Percentiles rank a stretch among this genome's conserved stretches.
Evolutionary conservation across 2,113 vertebrate genomes (phyloP).

Genomic region (Microcebus tavaratra): DNA sequence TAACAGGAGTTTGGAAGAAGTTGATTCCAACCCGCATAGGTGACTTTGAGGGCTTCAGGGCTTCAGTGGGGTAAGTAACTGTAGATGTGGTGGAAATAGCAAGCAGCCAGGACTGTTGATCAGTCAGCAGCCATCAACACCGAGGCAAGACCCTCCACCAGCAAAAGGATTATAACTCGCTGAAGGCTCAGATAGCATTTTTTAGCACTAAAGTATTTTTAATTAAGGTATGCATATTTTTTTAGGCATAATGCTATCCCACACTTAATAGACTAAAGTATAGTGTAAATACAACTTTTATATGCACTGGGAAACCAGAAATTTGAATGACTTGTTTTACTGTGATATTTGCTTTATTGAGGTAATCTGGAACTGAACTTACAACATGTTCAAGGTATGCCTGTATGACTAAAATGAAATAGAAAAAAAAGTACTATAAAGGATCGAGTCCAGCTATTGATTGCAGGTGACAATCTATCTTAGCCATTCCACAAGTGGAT

Average conservation of each 20-base stretch:
- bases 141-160: not conserved
- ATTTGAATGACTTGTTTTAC: not conserved
- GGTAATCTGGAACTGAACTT: not conserved
- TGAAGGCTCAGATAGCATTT: not conserved
- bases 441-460: not conserved
- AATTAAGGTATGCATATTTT: not conserved
- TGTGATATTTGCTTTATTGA: not conserved
- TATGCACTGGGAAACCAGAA: not conserved
- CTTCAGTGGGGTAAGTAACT: no score
- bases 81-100: no score
- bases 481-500: not conserved
- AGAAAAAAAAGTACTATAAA: not conserved
- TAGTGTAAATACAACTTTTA: not conserved
- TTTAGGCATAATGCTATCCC: not conserved
- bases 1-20: not conserved
- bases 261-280: not conserved
- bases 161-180: not conserved
- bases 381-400: not conserved
- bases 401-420: not conserved
- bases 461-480: not conserved
- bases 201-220: not conserved
- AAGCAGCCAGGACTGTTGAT: no score
- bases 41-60: no score
- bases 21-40: no score
- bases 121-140: not conserved